Conservation (phyloP, 2,113 vertebrate species). For the Mungos mungo region DNA sequence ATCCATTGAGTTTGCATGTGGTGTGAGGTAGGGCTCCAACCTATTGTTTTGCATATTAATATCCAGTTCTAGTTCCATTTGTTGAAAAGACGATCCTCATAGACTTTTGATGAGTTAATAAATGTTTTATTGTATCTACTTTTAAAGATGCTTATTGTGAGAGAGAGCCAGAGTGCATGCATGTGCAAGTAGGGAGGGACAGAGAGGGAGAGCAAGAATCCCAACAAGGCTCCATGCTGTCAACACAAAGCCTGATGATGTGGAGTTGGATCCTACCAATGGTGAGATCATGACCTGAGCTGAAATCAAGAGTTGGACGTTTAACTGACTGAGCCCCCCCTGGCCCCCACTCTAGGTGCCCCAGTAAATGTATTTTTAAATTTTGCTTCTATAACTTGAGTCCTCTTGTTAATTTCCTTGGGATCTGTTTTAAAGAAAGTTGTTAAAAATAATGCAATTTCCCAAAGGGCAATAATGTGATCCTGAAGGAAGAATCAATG, state of each 20-base stretch:
- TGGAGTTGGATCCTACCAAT: too few species aligned
- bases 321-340: too few species aligned
- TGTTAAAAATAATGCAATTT: not conserved
- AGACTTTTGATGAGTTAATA: not conserved
- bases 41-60: not conserved
- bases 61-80: not conserved
- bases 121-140: not conserved
- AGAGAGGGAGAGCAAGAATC: too few species aligned
- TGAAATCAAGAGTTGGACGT: too few species aligned
- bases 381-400: not conserved
- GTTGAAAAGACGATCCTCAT: not conserved
- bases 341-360: too few species aligned
- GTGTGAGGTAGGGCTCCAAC: not conserved
- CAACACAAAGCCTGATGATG: too few species aligned
- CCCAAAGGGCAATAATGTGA: not conserved
- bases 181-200: too few species aligned
- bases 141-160: too few species aligned
- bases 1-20: not conserved
- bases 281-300: too few species aligned
- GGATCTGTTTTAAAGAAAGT: not conserved
- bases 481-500: conserved; percentile 14
- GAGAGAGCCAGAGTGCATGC: too few species aligned
- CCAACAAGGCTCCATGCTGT: too few species aligned
- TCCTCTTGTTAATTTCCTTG: not conserved
- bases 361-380: not conserved